Base-by-base conservation (phyloP, 2,113 vertebrate genomes). In the Plestiodon gilberti region DNA sequence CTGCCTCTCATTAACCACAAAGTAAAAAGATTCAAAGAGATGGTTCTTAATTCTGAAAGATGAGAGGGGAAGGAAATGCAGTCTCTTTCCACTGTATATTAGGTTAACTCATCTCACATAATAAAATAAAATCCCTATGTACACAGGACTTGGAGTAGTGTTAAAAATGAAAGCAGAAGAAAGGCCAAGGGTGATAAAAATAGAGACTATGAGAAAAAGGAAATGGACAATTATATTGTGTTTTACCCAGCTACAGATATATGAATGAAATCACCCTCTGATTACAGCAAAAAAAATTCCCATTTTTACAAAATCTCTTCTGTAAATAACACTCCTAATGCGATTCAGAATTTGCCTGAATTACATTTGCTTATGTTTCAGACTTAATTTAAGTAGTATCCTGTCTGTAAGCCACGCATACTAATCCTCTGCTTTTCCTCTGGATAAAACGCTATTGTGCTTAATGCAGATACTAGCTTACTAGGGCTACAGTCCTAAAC, bases 381-480 rank as follows among this genome's bases (percentile, higher is more conserved):
- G 30, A 38, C 82, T 89, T 82, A n/a, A 64, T 87, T 55, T 82
- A 80, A 81, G 84, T 91, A 82, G 4, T 90, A 76, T 71, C 78
- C 57, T 87, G 79, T 78, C 48, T 0, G 48, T 4, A 71, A 81
- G 80, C 30, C 78, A 0, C 0, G 57, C 55, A 91, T 91, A 88
- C 85, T 93, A 88, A 87, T 90, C 92, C 93, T 92, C 89, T 93
- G 64, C 89, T 8, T 86, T 81, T 87, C 89, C 90, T 82, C 57
- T 48, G 20, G 90, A 84, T 15, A 75, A 95, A 89, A 94, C 59
- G 91, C 92, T 75, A 55, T 28, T 65, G 7, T 78, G 52, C 84
- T 96, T 93, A 95, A 93, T 85, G 87, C 70, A 87, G 90, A 93
- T 86, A 71, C 88, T 77, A 90, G 87, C 81, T 91, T 69, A 43